Percentiles rank a stretch among this genome's conserved stretches.
Conservation (phyloP, 2,113 vertebrate genomes). For the Dryoscopus gambensis region DNA sequence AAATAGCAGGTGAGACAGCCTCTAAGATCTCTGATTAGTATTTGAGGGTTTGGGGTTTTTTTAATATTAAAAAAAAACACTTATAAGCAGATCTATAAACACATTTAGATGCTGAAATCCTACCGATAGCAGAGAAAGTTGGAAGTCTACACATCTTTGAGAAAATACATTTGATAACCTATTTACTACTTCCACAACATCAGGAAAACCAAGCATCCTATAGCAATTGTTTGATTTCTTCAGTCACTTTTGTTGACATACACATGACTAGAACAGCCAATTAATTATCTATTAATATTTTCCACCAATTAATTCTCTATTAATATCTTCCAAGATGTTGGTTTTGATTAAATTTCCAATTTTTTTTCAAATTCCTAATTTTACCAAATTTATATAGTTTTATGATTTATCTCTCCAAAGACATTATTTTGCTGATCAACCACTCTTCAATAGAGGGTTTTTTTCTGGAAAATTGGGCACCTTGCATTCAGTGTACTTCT, state of each 20-base stretch:
- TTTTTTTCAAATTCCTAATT: background rate
- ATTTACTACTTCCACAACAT: background rate
- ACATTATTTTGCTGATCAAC: background rate
- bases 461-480: background rate
- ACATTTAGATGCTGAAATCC: background rate
- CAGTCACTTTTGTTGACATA: background rate
- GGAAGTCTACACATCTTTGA: background rate
- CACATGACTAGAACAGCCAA: background rate
- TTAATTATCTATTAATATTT: background rate
- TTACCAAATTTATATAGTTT: background rate
- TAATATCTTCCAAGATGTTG: background rate
- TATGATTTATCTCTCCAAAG: background rate
- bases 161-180: background rate
- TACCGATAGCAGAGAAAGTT: background rate
- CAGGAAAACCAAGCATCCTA: background rate
- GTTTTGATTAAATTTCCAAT: background rate
- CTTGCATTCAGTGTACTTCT: background rate
- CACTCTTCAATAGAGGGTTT: rapidly evolving
- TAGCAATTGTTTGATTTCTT: background rate
- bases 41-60: background rate
- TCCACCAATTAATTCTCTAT: background rate
- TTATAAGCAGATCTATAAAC: background rate
- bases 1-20: background rate
- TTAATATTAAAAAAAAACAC: rapidly evolving
- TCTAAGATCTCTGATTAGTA: background rate